A percentile compares a stretch with the other conserved stretches of the same genome.
Evolutionary conservation across 2,888 invertebrate species (phyloP).

Genomic region (Drosophila meridionalis): DNA sequence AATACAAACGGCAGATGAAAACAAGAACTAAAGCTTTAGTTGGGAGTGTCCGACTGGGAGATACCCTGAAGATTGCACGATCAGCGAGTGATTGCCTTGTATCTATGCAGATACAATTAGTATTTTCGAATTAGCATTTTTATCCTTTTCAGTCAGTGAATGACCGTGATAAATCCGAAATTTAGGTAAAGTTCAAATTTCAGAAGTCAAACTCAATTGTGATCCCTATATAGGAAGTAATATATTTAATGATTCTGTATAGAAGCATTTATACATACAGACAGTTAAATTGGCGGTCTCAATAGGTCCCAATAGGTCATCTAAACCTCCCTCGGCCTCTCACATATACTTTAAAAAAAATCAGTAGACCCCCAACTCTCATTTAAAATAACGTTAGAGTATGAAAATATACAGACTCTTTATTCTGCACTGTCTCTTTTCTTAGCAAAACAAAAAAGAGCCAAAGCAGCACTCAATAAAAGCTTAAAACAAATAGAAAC

Average conservation of each 20-base stretch:
- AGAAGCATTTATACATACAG: too few relatives aligned
- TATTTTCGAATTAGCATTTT: too few relatives aligned
- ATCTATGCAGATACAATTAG: too few relatives aligned
- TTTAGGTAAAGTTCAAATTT: too few relatives aligned
- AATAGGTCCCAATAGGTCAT: too few relatives aligned
- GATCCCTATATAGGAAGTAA: too few relatives aligned
- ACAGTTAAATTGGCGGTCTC: too few relatives aligned
- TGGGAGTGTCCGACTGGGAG: background rate
- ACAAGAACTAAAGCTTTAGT: background rate
- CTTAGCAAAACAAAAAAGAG: background rate
- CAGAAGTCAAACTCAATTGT: too few relatives aligned
- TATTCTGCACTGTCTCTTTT: background rate
- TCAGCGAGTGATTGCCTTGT: background rate
- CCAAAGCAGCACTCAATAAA: background rate
- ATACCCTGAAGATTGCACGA: background rate
- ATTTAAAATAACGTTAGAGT: background rate
- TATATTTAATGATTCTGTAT: too few relatives aligned
- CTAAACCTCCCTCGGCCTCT: background rate
- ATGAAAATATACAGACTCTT: background rate
- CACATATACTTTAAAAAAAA: background rate
- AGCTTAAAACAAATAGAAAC: background rate
- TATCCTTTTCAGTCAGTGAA: too few relatives aligned
- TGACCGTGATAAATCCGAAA: too few relatives aligned
- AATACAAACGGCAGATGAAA: slow-evolving; percentile 32
- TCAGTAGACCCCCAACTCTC: background rate